Base-by-base conservation (phyloP, 1,140 invertebrate genomes). In the Cecropterus lyciades region DNA sequence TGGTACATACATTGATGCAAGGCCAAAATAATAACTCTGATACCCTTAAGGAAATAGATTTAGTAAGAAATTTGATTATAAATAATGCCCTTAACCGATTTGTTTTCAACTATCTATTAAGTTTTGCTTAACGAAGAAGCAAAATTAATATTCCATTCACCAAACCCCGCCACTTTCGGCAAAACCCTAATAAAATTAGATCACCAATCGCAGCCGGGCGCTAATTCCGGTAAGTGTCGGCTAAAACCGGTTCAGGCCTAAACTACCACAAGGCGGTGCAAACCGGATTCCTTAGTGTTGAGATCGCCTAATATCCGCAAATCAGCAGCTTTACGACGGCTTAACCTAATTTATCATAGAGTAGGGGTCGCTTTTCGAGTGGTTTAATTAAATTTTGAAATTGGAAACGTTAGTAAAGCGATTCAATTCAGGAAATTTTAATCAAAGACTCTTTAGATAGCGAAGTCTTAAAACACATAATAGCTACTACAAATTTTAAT, bases 131-230 rank as follows among this genome's bases (percentile, higher is more conserved):
- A 24, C 5, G 20, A 24, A 27, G 16, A 45, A 24, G 42, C 20
- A 14, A 57, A 57, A 57, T 45, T 57, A 52, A 52, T 45, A 57
- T 57, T 57, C 55, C 20, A 30, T 57, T 15, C n/a, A 6, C 16
- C n/a, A 42, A 43, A 11, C 40, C n/a, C 40, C 42, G 20, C n/a
- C 27, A 8, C 24, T 45, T 30, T n/a, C 13, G 13, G 24, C 8
- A 13, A 46, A 30, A 24, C 55, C 42, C 13, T 30, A 43, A 13
- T 43, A 45, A 45, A 57, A 51, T 57, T 57, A 45, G 24, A 57
- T 57, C 13, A 42, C 55, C 42, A 57, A 24, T 57, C 55, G 13
- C 17, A 40, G 20, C 20, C 13, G 42, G 13, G 40, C 42, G n/a
- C 40, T 57, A 14, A 46, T 57, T 57, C 55, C 14, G 20, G 30